Evolutionary conservation across 2,113 vertebrate genomes (phyloP).

Genomic region (Sceloporus tristichus): DNA sequence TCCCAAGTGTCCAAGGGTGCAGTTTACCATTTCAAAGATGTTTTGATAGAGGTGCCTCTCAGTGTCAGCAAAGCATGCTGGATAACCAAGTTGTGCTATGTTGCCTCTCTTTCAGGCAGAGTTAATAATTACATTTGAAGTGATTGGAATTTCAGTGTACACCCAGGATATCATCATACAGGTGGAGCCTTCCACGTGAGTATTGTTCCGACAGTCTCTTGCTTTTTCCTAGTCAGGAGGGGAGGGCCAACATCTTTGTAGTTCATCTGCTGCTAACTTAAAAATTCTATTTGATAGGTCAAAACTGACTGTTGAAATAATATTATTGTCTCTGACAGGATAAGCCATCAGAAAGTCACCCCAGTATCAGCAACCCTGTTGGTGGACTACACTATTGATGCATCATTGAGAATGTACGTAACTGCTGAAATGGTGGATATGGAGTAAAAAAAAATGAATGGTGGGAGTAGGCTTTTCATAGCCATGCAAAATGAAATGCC

Average conservation of each 20-base stretch:
- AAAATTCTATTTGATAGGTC: background rate
- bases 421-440: background rate
- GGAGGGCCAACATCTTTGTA: background rate
- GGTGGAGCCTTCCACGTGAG: constrained; percentile 92
- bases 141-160: constrained; percentile 81
- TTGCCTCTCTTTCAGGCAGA: constrained; percentile 75
- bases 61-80: background rate
- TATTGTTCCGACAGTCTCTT: constrained; percentile 20
- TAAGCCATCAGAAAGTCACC: constrained; percentile 86
- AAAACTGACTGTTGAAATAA: background rate
- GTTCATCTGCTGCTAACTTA: background rate
- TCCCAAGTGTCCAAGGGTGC: too few relatives aligned
- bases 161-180: constrained; percentile 79
- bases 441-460: background rate
- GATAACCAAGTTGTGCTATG: background rate
- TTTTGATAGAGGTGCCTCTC: too few relatives aligned
- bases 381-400: constrained; percentile 85
- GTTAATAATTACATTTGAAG: constrained; percentile 84
- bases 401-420: constrained; percentile 85
- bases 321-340: constrained; percentile 68
- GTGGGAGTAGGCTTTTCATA: background rate
- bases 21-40: too few relatives aligned
- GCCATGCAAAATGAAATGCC: background rate
- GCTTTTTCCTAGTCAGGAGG: too few relatives aligned
- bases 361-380: constrained; percentile 79